A percentile compares a stretch with the other conserved stretches of the same genome.
phyloP scores from a whole-genome alignment of 2,888 invertebrate species.

The Drosophila colorata region DNA sequence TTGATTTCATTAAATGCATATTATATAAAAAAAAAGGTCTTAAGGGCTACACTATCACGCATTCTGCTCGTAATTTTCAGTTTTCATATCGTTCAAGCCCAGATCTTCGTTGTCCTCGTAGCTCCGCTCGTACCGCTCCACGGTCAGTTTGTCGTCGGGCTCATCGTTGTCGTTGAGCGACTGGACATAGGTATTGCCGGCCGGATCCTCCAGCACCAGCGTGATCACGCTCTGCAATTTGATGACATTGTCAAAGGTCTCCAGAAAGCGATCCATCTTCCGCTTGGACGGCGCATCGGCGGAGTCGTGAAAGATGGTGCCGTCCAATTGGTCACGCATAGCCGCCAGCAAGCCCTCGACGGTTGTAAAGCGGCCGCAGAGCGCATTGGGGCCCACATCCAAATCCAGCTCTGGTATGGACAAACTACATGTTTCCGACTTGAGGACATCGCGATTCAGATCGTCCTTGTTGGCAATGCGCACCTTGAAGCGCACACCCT shows the following conservation, averaged over 20 bases:
- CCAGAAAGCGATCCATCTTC: slow-evolving; percentile 88
- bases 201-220: slow-evolving; percentile 96
- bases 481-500: slow-evolving; percentile 92
- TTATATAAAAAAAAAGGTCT: neutral
- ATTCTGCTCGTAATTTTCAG: slow-evolving; percentile 90
- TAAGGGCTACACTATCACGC: slow-evolving; percentile 44
- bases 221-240: slow-evolving; percentile 88
- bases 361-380: slow-evolving; percentile 97
- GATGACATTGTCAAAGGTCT: slow-evolving; percentile 89
- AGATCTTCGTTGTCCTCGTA: slow-evolving; percentile 98
- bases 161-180: slow-evolving; percentile 89
- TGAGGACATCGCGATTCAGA: slow-evolving; percentile 96
- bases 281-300: slow-evolving; percentile 86
- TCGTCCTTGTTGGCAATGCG: slow-evolving; percentile 90
- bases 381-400: slow-evolving; percentile 92
- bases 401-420: slow-evolving; percentile 95
- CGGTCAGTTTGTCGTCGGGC: slow-evolving; percentile 90
- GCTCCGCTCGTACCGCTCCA: slow-evolving; percentile 92
- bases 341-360: slow-evolving; percentile 94
- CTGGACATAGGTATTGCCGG: slow-evolving; percentile 98
- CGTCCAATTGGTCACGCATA: slow-evolving; percentile 91
- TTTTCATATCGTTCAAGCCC: slow-evolving; percentile 98
- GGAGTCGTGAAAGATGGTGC: slow-evolving; percentile 91
- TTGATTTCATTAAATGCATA: slow-evolving; percentile 52
- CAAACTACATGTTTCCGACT: slow-evolving; percentile 94